phyloP scores from a whole-genome alignment of 92 coral and sea anemone species.

The Porites cylindrica region DNA sequence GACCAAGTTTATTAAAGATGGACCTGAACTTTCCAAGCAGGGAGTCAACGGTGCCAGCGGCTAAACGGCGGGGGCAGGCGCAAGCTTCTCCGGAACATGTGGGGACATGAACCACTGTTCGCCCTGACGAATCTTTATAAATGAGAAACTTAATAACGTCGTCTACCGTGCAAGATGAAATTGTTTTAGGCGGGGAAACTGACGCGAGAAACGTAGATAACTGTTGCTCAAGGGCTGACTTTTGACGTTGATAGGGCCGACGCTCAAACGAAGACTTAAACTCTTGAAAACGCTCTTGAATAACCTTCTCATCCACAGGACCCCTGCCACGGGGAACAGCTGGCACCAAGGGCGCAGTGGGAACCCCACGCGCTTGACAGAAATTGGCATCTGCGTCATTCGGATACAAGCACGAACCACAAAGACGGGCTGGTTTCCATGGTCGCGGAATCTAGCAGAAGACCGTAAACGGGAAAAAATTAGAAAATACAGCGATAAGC shows the following conservation, averaged over 20 bases:
- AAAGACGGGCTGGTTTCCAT: not conserved
- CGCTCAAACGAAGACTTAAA: not conserved
- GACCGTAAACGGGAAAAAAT: constrained; percentile 1
- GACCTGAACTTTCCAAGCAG: constrained; percentile 48
- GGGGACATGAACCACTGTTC: constrained; percentile 37
- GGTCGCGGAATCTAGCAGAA: not conserved
- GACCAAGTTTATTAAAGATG: constrained; percentile 47
- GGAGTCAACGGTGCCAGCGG: constrained; percentile 50
- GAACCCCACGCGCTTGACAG: not conserved
- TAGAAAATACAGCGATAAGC: constrained; percentile 40
- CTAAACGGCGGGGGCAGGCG: constrained; percentile 38
- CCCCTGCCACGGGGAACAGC: not conserved
- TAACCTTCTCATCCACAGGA: not conserved
- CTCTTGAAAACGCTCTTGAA: constrained; percentile 21
- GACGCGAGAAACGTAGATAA: constrained; percentile 20
- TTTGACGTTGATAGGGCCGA: constrained; percentile 60
- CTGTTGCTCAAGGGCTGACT: constrained; percentile 46
- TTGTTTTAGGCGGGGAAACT: not conserved
- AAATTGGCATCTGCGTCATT: not conserved
- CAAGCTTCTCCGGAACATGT: constrained; percentile 7
- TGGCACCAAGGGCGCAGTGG: not conserved
- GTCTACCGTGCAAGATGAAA: constrained; percentile 50
- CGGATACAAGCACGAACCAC: not conserved
- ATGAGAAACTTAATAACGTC: constrained; percentile 56
- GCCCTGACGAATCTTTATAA: constrained; percentile 32